These are phyloP conservation scores for Saguinus imperator DNA, from an alignment of 2,113 vertebrate genomes.

Conservation along the genomic window DNA sequence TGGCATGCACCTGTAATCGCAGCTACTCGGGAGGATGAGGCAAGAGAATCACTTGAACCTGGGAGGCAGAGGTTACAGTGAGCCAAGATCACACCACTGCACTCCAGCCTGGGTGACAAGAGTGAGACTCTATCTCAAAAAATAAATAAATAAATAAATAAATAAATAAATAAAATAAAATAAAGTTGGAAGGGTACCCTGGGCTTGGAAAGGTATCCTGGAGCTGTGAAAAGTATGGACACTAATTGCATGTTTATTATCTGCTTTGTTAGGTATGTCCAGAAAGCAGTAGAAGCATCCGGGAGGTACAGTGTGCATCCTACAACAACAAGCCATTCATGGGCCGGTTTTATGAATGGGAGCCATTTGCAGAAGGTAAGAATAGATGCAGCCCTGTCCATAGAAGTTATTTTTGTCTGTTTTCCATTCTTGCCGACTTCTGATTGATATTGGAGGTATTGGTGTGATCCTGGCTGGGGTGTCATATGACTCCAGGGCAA, in stretches of 20 bases:
- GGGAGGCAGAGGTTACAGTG: too few species aligned
- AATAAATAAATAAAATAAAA: too few species aligned
- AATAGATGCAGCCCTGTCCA: slow-evolving; percentile 2
- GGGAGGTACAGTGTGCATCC: slow-evolving; percentile 94
- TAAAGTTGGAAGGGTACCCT: too few species aligned
- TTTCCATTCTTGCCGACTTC: neutral
- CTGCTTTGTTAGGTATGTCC: slow-evolving; percentile 88
- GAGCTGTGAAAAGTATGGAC: neutral
- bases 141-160: too few species aligned
- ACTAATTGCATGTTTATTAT: slow-evolving; percentile 9
- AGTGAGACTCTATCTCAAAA: too few species aligned
- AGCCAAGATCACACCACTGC: too few species aligned
- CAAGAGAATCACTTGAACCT: too few species aligned
- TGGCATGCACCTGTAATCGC: too few species aligned
- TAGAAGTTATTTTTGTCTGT: neutral
- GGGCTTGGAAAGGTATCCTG: neutral
- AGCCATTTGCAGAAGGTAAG: slow-evolving; percentile 96
- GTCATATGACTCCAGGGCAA: neutral
- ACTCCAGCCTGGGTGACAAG: too few species aligned
- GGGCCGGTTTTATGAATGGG: slow-evolving; percentile 97
- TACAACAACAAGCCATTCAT: slow-evolving; percentile 97
- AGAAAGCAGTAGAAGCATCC: slow-evolving; percentile 89
- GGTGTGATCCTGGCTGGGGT: neutral
- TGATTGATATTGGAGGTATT: neutral
- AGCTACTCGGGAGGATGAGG: too few species aligned